Conservation (phyloP, 2,113 vertebrate species). For the Progne subis region DNA sequence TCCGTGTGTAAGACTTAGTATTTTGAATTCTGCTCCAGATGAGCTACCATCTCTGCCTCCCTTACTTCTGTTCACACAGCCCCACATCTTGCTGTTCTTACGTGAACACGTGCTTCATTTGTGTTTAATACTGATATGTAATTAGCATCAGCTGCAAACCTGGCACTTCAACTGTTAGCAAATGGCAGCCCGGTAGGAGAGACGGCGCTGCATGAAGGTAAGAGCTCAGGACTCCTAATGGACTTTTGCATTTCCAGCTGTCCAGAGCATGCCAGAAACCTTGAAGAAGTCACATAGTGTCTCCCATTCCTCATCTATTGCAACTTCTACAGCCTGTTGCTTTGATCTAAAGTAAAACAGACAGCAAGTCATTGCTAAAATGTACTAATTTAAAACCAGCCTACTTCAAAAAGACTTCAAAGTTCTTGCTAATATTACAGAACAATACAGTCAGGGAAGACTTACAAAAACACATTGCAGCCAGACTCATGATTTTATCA, state of each 20-base stretch:
- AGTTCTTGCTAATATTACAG: no score
- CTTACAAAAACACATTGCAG: background rate
- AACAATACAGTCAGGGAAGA: no score
- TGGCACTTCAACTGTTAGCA: background rate
- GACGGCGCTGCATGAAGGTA: rapidly evolving
- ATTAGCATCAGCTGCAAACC: background rate
- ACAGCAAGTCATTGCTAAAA: background rate
- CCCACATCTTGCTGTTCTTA: background rate
- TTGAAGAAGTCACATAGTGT: background rate
- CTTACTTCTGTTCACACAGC: background rate
- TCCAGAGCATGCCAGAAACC: background rate
- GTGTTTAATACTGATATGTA: background rate
- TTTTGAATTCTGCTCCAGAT: background rate
- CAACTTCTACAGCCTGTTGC: background rate
- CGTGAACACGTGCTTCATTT: background rate
- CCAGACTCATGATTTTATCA: background rate
- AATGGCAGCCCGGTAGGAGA: background rate
- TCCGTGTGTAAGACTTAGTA: background rate
- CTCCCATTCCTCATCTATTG: background rate
- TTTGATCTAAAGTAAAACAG: background rate
- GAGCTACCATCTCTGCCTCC: background rate
- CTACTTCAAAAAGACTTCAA: no score
- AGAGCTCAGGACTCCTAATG: rapidly evolving
- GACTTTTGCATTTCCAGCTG: background rate
- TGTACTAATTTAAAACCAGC: no score